Conservation (phyloP, 2,113 vertebrate genomes). For the Vulpes lagopus region DNA sequence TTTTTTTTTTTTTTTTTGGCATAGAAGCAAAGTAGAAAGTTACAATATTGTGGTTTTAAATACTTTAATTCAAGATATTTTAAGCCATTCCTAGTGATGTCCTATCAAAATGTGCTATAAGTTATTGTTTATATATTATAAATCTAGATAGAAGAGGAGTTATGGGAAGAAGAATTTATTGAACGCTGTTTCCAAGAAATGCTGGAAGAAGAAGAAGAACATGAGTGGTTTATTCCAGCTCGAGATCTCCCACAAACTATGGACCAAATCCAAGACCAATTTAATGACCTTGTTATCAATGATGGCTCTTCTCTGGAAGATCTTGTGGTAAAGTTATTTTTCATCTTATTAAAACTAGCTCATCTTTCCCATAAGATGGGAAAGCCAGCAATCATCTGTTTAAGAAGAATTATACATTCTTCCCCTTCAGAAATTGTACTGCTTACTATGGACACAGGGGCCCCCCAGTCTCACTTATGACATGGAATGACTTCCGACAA, state of each 20-base stretch:
- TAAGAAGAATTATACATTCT: slow-evolving; percentile 66
- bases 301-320: slow-evolving; percentile 90
- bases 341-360: slow-evolving; percentile 69
- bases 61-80: slow-evolving; percentile 54
- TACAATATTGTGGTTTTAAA: slow-evolving; percentile 45
- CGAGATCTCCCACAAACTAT: slow-evolving; percentile 93
- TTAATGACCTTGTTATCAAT: slow-evolving; percentile 92
- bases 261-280: slow-evolving; percentile 93
- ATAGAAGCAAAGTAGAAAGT: background rate
- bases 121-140: slow-evolving; percentile 63
- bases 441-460: slow-evolving; percentile 43
- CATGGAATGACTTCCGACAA: slow-evolving; percentile 39
- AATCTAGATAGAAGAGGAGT: slow-evolving; percentile 94
- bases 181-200: slow-evolving; percentile 97
- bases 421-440: slow-evolving; percentile 46
- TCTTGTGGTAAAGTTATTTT: slow-evolving; percentile 90
- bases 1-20: background rate
- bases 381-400: slow-evolving; percentile 57
- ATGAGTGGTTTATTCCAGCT: slow-evolving; percentile 96
- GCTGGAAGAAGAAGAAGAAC: slow-evolving; percentile 95
- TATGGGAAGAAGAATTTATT: slow-evolving; percentile 97
- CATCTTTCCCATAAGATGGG: slow-evolving; percentile 46
- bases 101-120: slow-evolving; percentile 51
- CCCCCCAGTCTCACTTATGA: slow-evolving; percentile 8
- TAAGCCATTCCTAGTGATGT: slow-evolving; percentile 39